Evolutionary conservation across 2,888 invertebrate genomes (phyloP).

Genomic region (Ametastegia equiseti): DNA sequence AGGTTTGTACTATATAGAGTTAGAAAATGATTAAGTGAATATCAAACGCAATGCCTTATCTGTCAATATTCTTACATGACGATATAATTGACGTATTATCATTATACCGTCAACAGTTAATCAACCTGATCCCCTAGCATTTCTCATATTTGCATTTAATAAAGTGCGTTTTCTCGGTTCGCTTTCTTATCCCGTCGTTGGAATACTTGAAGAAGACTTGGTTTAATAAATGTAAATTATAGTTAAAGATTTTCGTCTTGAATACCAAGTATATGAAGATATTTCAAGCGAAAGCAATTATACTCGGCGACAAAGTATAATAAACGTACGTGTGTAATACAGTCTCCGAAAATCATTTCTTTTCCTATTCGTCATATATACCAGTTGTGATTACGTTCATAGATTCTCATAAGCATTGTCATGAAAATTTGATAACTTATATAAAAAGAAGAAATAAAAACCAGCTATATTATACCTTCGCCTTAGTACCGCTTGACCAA

Average conservation of each 20-base stretch:
- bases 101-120: slow-evolving; percentile 11
- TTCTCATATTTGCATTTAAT: slow-evolving; percentile 43
- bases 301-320: background rate
- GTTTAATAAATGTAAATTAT: slow-evolving; percentile 16
- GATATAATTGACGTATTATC: slow-evolving; percentile 35
- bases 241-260: slow-evolving; percentile 50
- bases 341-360: background rate
- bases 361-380: background rate
- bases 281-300: background rate
- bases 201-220: slow-evolving; percentile 9
- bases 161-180: slow-evolving; percentile 32
- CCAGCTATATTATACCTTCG: slow-evolving; percentile 22
- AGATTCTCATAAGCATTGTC: background rate
- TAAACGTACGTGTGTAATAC: background rate
- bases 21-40: slow-evolving; percentile 54
- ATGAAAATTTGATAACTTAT: background rate
- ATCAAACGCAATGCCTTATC: slow-evolving; percentile 69
- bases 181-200: slow-evolving; percentile 18
- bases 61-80: slow-evolving; percentile 55
- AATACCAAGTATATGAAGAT: slow-evolving; percentile 43
- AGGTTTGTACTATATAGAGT: slow-evolving; percentile 42
- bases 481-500: slow-evolving; percentile 60
- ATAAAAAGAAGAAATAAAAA: slow-evolving; percentile 3
- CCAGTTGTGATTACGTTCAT: slow-evolving; percentile 5
- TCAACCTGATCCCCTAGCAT: slow-evolving; percentile 6